Percentiles rank a stretch among this genome's conserved stretches.
Evolutionary conservation across 1,140 invertebrate genomes (phyloP).

Genomic region (Drosophila mojavensis): DNA sequence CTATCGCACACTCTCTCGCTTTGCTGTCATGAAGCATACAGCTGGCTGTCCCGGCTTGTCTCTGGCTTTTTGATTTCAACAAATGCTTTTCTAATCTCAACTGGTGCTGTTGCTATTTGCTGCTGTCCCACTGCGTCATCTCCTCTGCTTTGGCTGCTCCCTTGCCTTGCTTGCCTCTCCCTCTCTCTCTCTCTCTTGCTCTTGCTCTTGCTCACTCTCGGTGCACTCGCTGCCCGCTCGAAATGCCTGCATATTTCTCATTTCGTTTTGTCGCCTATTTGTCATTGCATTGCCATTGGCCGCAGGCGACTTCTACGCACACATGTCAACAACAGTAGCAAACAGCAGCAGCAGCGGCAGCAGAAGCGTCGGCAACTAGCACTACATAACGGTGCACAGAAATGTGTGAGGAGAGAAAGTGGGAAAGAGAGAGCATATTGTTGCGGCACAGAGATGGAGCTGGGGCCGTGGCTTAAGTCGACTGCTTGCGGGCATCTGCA

Average conservation of each 20-base stretch:
- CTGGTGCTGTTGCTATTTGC: constrained; percentile 40
- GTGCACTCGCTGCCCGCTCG: neutral
- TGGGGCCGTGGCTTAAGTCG: constrained; percentile 4
- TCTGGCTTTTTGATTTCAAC: constrained; percentile 77
- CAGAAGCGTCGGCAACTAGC: too few species aligned
- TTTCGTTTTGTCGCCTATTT: constrained; percentile 82
- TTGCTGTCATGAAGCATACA: constrained; percentile 33
- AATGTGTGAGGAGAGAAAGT: too few species aligned
- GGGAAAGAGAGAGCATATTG: neutral
- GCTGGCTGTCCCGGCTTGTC: constrained; percentile 36
- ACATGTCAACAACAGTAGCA: constrained; percentile 64
- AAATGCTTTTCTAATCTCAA: constrained; percentile 80
- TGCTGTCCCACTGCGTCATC: constrained; percentile 10
- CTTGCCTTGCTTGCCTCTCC: too few species aligned
- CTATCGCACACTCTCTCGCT: constrained; percentile 15
- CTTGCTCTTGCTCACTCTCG: constrained; percentile 8
- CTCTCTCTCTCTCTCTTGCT: neutral
- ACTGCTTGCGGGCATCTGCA: constrained; percentile 56
- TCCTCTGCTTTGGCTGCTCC: neutral
- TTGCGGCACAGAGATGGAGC: neutral
- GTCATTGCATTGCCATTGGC: constrained; percentile 75
- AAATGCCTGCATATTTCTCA: constrained; percentile 68
- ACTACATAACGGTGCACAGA: neutral
- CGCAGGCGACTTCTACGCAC: constrained; percentile 54
- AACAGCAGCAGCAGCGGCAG: constrained; percentile 20